Evolutionary conservation across 1,140 invertebrate genomes (phyloP).

Genomic region (Polypedilum pembai): DNA sequence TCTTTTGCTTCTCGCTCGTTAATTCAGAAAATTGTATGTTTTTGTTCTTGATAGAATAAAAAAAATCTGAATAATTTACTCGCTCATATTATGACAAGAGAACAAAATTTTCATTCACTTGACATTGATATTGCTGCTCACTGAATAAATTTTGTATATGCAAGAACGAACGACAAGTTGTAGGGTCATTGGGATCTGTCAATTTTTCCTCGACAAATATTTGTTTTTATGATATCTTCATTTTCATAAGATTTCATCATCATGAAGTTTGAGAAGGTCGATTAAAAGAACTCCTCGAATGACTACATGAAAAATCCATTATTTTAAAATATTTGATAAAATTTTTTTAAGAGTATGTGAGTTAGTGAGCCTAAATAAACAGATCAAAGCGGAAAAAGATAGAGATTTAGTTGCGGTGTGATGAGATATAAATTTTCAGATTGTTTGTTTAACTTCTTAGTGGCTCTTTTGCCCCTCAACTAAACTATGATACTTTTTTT

Average conservation of each 20-base stretch:
- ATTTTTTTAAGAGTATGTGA: not conserved
- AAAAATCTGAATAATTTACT: no score
- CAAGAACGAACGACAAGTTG: not conserved
- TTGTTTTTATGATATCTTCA: conserved; percentile 13
- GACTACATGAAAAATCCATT: conserved; percentile 18
- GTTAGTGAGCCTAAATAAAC: not conserved
- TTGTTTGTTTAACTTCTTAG: not conserved
- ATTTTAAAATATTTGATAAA: not conserved
- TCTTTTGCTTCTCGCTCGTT: no score
- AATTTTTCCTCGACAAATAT: not conserved
- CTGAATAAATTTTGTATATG: not conserved
- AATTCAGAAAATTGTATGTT: no score
- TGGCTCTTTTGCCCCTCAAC: not conserved
- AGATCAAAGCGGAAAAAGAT: not conserved
- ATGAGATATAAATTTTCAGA: not conserved
- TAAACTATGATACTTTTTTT: not conserved
- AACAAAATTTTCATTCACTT: not conserved
- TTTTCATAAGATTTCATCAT: not conserved
- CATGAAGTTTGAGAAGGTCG: not conserved
- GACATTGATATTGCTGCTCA: not conserved
- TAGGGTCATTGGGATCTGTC: conserved; percentile 4
- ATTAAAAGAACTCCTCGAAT: not conserved
- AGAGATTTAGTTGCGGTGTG: not conserved
- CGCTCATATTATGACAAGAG: not conserved
- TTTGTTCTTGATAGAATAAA: no score